phyloP scores from a whole-genome alignment of 2,113 vertebrate genomes.

The Prunella fulvescens region DNA sequence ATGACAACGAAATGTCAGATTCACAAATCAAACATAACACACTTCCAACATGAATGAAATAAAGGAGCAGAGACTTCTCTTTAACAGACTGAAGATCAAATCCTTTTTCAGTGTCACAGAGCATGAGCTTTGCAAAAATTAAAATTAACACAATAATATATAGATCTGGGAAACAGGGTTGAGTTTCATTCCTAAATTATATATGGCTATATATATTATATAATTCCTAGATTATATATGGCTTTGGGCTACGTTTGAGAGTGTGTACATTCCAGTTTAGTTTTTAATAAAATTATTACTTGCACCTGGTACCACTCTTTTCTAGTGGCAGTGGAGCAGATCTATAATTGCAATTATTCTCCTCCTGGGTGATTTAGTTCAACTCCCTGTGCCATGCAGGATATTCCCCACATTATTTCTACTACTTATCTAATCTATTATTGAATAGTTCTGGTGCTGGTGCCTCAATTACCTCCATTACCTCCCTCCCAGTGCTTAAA shows the following conservation, averaged over 20 bases:
- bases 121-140: neutral
- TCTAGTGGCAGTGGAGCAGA: neutral
- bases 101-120: neutral
- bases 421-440: slow-evolving; percentile 65
- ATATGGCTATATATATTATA: neutral
- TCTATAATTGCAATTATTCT: slow-evolving; percentile 62
- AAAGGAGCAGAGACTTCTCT: neutral
- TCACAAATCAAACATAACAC: neutral
- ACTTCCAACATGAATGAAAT: neutral
- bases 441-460: slow-evolving; percentile 50
- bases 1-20: neutral
- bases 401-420: slow-evolving; percentile 45
- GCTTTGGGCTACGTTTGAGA: neutral
- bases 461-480: slow-evolving; percentile 63
- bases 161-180: neutral
- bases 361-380: slow-evolving; percentile 46
- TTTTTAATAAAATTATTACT: slow-evolving; percentile 11
- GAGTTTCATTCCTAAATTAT: neutral
- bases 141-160: neutral
- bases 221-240: neutral
- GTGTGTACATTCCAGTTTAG: neutral
- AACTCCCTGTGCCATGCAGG: neutral
- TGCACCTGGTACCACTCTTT: neutral
- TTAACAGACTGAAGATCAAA: neutral
- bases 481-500: neutral